A percentile compares a stretch with the other conserved stretches of the same genome.
Evolutionary conservation across 2,888 invertebrate species (phyloP).

Genomic region (Platerodrilus igneus): DNA sequence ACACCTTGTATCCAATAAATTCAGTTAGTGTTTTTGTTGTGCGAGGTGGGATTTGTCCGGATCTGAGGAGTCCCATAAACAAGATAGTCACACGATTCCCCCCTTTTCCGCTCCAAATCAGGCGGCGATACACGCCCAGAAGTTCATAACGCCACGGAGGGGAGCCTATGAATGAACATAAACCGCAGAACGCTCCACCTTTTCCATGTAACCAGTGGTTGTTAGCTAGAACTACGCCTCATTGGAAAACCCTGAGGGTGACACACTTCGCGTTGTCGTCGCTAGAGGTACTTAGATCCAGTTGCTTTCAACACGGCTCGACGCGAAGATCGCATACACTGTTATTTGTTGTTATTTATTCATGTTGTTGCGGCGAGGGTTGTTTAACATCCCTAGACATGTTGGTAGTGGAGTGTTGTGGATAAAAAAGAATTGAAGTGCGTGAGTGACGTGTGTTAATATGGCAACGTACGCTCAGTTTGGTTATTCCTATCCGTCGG

Average conservation of each 20-base stretch:
- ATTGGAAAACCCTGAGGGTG: slow-evolving; percentile 35
- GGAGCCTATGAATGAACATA: slow-evolving; percentile 35
- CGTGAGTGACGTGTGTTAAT: slow-evolving; percentile 29
- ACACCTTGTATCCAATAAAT: slow-evolving; percentile 53
- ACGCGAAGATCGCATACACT: slow-evolving; percentile 38
- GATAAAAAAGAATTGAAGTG: slow-evolving; percentile 33
- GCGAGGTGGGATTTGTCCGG: slow-evolving; percentile 49
- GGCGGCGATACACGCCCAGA: slow-evolving; percentile 29
- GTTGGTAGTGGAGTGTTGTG: slow-evolving; percentile 36
- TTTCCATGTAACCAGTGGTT: slow-evolving; percentile 43
- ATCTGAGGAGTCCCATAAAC: slow-evolving; percentile 49
- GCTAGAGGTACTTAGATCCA: slow-evolving; percentile 39
- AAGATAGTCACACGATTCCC: slow-evolving; percentile 46
- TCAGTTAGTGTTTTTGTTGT: slow-evolving; percentile 50
- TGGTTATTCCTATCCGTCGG: slow-evolving; percentile 88
- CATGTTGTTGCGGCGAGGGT: slow-evolving; percentile 37
- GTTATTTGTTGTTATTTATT: slow-evolving; percentile 32
- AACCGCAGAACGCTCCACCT: slow-evolving; percentile 34
- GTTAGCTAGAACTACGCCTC: slow-evolving; percentile 34
- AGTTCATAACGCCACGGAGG: slow-evolving; percentile 32
- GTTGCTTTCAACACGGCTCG: slow-evolving; percentile 46
- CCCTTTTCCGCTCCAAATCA: slow-evolving; percentile 33
- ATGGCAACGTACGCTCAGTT: slow-evolving; percentile 88
- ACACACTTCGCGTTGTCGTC: slow-evolving; percentile 40
- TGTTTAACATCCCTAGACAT: slow-evolving; percentile 29